These are phyloP conservation scores for Crotalus adamanteus DNA, from an alignment of 2,797 vertebrate genomes.

Conservation along the genomic window DNA sequence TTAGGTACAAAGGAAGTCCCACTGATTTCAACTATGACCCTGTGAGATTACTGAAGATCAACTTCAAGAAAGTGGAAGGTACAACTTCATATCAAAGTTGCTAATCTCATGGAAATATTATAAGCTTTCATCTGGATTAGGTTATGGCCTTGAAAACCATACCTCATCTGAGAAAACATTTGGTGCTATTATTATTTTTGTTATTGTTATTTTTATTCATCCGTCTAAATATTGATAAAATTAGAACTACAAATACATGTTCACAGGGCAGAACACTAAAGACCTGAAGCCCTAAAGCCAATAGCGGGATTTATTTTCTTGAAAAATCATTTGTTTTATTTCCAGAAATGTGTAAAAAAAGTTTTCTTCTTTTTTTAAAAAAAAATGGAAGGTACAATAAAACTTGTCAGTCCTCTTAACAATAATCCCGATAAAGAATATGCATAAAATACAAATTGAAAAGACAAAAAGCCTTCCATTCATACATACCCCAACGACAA, in stretches of 20 bases:
- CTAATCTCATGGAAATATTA: not conserved
- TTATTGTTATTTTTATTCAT: not conserved
- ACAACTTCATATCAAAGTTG: not conserved
- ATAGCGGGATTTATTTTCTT: constrained; percentile 66
- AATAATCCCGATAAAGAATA: constrained; percentile 91
- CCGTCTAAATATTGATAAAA: not conserved
- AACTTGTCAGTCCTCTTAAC: constrained; percentile 88
- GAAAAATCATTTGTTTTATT: constrained; percentile 92
- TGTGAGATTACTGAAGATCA: not conserved
- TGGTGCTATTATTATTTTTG: not conserved
- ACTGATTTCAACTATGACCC: not conserved
- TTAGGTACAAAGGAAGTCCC: not conserved
- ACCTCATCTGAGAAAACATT: not conserved
- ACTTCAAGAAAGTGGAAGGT: not conserved
- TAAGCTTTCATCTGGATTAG: not conserved
- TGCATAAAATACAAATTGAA: constrained; percentile 81
- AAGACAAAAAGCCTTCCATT: constrained; percentile 43
- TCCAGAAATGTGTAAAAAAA: constrained; percentile 87
- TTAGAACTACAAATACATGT: not conserved
- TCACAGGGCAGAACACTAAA: constrained; percentile 46
- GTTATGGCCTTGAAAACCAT: not conserved
- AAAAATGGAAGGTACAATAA: constrained; percentile 87
- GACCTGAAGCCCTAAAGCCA: constrained; percentile 44
- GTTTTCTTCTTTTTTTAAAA: constrained; percentile 73
- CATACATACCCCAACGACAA: constrained; percentile 72